Conservation (phyloP, 2,113 vertebrate genomes). For the Himantopus leucocephalus region DNA sequence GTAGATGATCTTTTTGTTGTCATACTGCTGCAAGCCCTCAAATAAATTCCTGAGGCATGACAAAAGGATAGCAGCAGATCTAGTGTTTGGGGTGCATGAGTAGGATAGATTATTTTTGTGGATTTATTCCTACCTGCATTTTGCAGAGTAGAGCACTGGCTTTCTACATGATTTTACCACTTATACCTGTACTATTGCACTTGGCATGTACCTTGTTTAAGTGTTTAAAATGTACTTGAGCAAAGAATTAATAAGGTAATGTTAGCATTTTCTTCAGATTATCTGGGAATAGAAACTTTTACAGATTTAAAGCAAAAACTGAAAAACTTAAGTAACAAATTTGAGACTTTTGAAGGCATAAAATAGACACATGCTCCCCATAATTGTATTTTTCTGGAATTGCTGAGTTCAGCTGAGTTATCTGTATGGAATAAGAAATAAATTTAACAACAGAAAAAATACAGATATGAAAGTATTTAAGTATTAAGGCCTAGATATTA, state of each 20-base stretch:
- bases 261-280: not conserved
- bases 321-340: not conserved
- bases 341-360: not conserved
- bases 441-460: not conserved
- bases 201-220: not conserved
- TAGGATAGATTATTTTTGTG: not conserved
- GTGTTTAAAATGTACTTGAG: not conserved
- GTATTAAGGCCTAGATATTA: not conserved
- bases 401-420: not conserved
- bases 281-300: not conserved
- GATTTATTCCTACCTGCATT: not conserved
- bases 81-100: fast-evolving
- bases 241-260: not conserved
- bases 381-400: not conserved
- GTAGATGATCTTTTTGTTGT: not conserved
- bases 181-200: not conserved
- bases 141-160: not conserved
- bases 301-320: not conserved
- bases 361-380: not conserved
- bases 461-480: not conserved
- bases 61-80: not conserved
- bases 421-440: not conserved
- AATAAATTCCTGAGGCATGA: not conserved
- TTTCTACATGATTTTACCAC: not conserved
- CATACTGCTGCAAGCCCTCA: not conserved